Base-by-base conservation (phyloP, 1,140 invertebrate species). In the Musca domestica region DNA sequence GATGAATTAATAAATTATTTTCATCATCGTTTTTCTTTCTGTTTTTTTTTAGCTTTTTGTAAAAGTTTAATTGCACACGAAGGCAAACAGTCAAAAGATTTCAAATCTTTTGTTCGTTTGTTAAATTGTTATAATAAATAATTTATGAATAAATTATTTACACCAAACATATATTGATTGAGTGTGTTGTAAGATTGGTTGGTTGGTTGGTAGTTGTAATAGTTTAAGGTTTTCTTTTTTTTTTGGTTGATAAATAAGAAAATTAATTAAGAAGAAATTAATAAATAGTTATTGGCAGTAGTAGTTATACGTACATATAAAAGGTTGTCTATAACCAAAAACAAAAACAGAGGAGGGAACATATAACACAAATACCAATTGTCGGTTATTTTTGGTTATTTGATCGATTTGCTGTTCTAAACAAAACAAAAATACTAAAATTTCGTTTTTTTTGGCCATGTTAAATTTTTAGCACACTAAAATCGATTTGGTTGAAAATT, bases 41-140 rank as follows among this genome's bases (percentile, higher is more conserved):
- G n/a, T n/a, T 2, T 41, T 41, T 12, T 7, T 41, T 12, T 41
- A 5, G 27, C 56, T 61, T 61, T 61, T 61, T 61, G 56, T 61
- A 61, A 61, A 61, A 61, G 56, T 61, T 65, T 69, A 69, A 77
- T 77, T 78, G 75, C 75, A 77, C 76, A 75, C 74, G 75, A 77
- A 77, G 72, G 76, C 69, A 73, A 78, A 78, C 74, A 77, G 69
- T 67, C 72, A 72, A 73, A 77, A 77, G 56, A 61, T 61, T 9
- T 41, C 30, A 61, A 61, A 61, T 61, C 56, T 61, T 61, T 61
- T 41, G 10, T 41, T 41, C 19, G 56, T 61, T 61, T 41, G 22
- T 27, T 27, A 56, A n/a, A 27, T 27, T 34, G 10, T 7, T 41
- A 41, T 10, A 2, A 41, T 41, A 41, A 41, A 41, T 41, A 41